These are phyloP conservation scores for Buphagus erythrorhynchus DNA, from an alignment of 2,797 vertebrate genomes.

Conservation along the genomic window DNA sequence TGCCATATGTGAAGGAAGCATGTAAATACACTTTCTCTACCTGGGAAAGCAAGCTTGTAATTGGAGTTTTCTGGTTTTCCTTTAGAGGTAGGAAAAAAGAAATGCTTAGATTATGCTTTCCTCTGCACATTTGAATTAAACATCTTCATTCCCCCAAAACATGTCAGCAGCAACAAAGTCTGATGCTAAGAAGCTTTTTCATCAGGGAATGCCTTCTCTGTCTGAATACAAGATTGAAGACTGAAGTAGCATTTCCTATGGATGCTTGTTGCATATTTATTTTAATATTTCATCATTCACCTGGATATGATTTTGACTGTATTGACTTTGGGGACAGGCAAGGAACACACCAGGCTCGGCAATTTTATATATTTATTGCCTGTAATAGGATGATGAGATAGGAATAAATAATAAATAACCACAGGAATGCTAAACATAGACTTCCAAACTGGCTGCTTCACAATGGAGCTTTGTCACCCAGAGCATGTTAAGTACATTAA, in stretches of 20 bases:
- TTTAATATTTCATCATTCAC: conserved; percentile 24
- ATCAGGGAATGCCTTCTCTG: not conserved
- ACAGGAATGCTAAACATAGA: not conserved
- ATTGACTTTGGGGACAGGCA: not conserved
- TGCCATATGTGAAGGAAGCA: not conserved
- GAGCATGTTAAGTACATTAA: not conserved
- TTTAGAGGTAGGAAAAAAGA: not conserved
- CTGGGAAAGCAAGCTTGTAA: not conserved
- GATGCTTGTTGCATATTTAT: not conserved
- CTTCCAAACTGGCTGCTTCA: not conserved
- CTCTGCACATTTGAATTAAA: not conserved
- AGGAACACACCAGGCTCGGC: not conserved
- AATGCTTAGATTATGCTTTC: not conserved
- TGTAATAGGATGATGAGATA: conserved; percentile 4
- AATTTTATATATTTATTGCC: conserved; percentile 4
- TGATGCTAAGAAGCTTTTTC: not conserved
- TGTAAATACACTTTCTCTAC: not conserved
- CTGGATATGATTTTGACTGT: not conserved
- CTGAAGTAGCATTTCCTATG: not conserved
- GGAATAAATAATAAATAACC: conserved; percentile 50
- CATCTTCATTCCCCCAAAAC: not conserved
- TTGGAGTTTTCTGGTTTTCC: not conserved
- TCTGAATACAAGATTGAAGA: not conserved
- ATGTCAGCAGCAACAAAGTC: not conserved
- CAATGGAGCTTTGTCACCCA: not conserved